Evolutionary conservation across 1,140 invertebrate species (phyloP).

Genomic region (Cotesia typhae): DNA sequence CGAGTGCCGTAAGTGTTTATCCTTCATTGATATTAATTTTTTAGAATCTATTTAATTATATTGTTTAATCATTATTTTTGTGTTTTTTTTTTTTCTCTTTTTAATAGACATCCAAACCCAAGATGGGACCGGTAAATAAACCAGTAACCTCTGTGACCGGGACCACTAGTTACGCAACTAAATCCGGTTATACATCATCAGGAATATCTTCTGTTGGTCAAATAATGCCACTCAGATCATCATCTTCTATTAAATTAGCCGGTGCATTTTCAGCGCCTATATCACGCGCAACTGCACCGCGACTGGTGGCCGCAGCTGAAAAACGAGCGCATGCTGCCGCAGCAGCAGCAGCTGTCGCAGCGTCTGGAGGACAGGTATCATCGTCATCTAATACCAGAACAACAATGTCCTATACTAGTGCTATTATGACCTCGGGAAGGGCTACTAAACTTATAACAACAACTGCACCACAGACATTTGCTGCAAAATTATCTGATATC

Average conservation of each 20-base stretch:
- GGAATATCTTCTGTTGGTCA: conserved; percentile 57
- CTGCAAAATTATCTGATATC: conserved; percentile 70
- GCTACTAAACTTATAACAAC: conserved; percentile 63
- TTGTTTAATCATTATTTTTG: conserved; percentile 2
- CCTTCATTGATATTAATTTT: background rate
- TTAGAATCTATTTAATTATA: background rate
- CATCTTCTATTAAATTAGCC: conserved; percentile 55
- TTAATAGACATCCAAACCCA: conserved; percentile 56
- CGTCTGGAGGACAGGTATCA: conserved; percentile 61
- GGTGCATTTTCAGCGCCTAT: conserved; percentile 57
- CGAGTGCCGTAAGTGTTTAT: conserved; percentile 48
- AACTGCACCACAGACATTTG: conserved; percentile 69
- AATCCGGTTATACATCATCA: conserved; percentile 54
- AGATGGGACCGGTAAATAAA: conserved; percentile 56
- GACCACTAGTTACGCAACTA: conserved; percentile 52
- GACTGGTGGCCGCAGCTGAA: conserved; percentile 66
- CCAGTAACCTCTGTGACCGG: conserved; percentile 50
- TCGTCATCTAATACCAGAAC: conserved; percentile 67
- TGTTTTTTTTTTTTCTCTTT: conserved; percentile 15
- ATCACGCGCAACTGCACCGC: conserved; percentile 65
- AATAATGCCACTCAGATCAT: conserved; percentile 58
- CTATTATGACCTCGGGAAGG: conserved; percentile 69
- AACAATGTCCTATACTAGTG: conserved; percentile 72
- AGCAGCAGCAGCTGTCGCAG: conserved; percentile 42
- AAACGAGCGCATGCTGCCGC: conserved; percentile 59